Evolutionary conservation across 2,888 invertebrate species (phyloP).

Genomic region (Corythucha ciliata): DNA sequence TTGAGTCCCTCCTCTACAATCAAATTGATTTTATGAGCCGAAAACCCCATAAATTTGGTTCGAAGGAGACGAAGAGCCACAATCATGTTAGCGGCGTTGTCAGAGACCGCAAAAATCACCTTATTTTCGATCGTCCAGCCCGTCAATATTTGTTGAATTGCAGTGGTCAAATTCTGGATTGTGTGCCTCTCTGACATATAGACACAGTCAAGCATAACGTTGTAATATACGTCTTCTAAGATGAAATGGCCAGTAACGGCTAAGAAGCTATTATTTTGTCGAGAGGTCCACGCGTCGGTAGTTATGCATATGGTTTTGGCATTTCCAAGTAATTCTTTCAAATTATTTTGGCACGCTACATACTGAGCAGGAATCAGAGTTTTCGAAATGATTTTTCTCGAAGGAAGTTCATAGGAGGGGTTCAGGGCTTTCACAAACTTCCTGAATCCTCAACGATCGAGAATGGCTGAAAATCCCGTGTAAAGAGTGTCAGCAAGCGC

Average conservation of each 20-base stretch:
- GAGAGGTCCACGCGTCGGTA: slow-evolving; percentile 19
- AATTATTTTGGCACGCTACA: slow-evolving; percentile 17
- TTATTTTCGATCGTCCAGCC: neutral
- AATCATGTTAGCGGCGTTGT: slow-evolving; percentile 9
- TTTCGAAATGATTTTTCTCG: slow-evolving; percentile 33
- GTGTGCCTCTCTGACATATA: neutral
- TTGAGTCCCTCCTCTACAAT: slow-evolving; percentile 12
- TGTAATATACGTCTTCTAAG: neutral
- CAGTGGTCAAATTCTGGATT: neutral
- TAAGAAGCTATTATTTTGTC: neutral
- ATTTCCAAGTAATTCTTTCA: slow-evolving; percentile 2
- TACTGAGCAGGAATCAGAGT: slow-evolving; percentile 32
- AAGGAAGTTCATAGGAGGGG: slow-evolving; percentile 36
- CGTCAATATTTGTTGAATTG: neutral
- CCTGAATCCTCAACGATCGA: slow-evolving; percentile 37
- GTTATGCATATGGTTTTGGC: slow-evolving; percentile 1
- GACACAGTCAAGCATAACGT: neutral
- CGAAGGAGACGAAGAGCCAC: slow-evolving; percentile 1
- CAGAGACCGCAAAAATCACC: neutral
- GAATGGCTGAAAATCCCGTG: slow-evolving; percentile 37
- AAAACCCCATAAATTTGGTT: slow-evolving; percentile 8
- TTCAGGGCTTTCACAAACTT: slow-evolving; percentile 35
- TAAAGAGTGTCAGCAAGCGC: slow-evolving; percentile 2
- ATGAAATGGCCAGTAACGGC: slow-evolving; percentile 8
- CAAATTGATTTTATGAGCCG: slow-evolving; percentile 13